Evolutionary conservation across 2,888 invertebrate genomes (phyloP), one percentile per base, ranked within the genome.

Genomic region (Abscondita cerata): DNA sequence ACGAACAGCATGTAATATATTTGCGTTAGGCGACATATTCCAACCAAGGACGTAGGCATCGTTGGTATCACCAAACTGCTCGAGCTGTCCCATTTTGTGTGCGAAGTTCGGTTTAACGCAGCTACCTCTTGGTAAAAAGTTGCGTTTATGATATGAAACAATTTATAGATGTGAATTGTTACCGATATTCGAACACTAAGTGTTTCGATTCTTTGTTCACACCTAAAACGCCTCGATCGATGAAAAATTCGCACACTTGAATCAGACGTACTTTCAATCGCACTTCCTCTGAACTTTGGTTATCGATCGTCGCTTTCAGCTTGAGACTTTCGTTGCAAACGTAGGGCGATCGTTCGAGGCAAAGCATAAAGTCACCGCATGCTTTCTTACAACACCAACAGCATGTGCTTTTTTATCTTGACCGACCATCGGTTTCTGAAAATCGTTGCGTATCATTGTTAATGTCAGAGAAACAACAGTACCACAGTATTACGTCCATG

Each of bases 401-500:
- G 74, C 90, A 90, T 4, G 86, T 84, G 38, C 87, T 85, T 71
- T 84, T 63, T 86, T 82, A 73, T 89, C 87, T 69, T 87, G 85
- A 12, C 85, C 85, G 34, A 87, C 83, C 74, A 87, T 81, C 1
- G 89, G 87, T 80, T 87, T 87, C 89, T 89, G 74, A 6, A 77
- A 75, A 36, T n/a, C n/a, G n/a, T n/a, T n/a, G n/a, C n/a, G n/a
- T n/a, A n/a, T n/a, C n/a, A n/a, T n/a, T n/a, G n/a, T n/a, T n/a
- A n/a, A n/a, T n/a, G n/a, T n/a, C n/a, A n/a, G n/a, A n/a, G n/a
- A n/a, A n/a, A n/a, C n/a, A n/a, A n/a, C n/a, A n/a, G n/a, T n/a
- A n/a, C n/a, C n/a, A n/a, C n/a, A n/a, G n/a, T n/a, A n/a, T n/a
- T 75, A 90, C 90, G 67, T 91, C 91, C 90, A 90, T 90, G 77